phyloP scores from a whole-genome alignment of 2,888 invertebrate species.

The Drosophila pegasa region DNA sequence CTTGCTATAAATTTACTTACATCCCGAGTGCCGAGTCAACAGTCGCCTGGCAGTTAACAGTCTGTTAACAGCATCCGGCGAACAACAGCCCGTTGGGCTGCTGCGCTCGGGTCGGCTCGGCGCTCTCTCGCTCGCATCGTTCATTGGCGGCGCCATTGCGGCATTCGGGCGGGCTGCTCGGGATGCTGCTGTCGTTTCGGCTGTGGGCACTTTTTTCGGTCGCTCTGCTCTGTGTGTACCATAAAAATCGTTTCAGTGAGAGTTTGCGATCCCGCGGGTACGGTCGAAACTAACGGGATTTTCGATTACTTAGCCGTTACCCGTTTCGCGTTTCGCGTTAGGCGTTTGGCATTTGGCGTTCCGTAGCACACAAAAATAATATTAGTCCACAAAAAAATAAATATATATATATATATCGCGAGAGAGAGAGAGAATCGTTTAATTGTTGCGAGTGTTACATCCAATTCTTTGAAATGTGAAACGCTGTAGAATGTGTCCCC shows the following conservation, averaged over 20 bases:
- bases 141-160: conserved; percentile 47
- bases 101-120: conserved; percentile 44
- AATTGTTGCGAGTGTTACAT: conserved; percentile 25
- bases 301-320: conserved; percentile 31
- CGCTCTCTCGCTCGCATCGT: conserved; percentile 48
- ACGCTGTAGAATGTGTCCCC: conserved; percentile 40
- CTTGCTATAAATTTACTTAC: conserved; percentile 44
- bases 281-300: conserved; percentile 83
- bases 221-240: conserved; percentile 80
- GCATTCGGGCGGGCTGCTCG: conserved; percentile 34
- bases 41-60: conserved; percentile 22
- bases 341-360: conserved; percentile 7
- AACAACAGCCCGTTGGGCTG: conserved; percentile 35
- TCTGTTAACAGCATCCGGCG: conserved; percentile 40
- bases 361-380: conserved; percentile 28
- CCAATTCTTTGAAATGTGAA: conserved; percentile 50
- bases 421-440: conserved; percentile 12
- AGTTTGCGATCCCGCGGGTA: conserved; percentile 85
- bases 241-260: conserved; percentile 85
- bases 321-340: conserved; percentile 43
- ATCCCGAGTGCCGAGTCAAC: conserved; percentile 6
- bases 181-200: conserved; percentile 61
- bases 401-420: too few relatives aligned
- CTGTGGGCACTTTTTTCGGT: conserved; percentile 30
- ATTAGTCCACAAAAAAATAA: conserved; percentile 17